Percentiles rank a stretch among this genome's conserved stretches.
These are phyloP conservation scores for Scomberomorus guttatus DNA, from an alignment of 2,797 vertebrate genomes.

Conservation along the genomic window DNA sequence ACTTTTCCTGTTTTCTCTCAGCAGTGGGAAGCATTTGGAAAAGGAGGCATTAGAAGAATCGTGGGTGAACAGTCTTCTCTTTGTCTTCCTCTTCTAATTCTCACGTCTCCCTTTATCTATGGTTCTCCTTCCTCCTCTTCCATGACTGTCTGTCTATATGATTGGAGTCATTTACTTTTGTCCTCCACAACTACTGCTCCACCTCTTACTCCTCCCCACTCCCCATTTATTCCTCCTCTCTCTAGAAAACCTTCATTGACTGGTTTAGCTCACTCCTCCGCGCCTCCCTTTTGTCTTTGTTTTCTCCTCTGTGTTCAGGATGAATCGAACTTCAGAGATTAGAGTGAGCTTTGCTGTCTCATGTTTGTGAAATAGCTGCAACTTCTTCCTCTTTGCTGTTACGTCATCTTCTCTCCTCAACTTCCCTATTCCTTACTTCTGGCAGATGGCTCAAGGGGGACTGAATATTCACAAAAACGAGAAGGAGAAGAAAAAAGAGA, in stretches of 20 bases:
- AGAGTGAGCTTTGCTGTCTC: background rate
- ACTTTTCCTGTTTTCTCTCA: background rate
- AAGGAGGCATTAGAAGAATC: background rate
- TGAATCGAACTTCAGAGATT: background rate
- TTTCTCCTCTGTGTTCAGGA: background rate
- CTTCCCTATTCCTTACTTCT: background rate
- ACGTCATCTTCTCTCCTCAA: background rate
- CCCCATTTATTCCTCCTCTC: background rate
- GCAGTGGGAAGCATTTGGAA: background rate
- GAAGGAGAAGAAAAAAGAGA: constrained; percentile 6
- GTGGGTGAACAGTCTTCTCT: background rate
- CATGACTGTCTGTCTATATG: background rate
- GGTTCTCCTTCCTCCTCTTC: background rate
- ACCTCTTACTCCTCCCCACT: background rate
- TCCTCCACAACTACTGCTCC: background rate
- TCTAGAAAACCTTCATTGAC: too few relatives aligned
- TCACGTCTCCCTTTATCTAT: background rate
- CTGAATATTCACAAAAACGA: background rate
- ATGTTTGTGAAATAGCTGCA: background rate
- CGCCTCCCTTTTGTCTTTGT: background rate
- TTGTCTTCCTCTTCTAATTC: background rate
- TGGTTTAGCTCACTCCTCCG: background rate
- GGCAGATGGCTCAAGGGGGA: constrained; percentile 19
- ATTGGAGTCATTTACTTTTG: constrained; percentile 11
- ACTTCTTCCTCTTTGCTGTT: background rate